These are phyloP conservation scores for Troides helena DNA, from an alignment of 2,888 invertebrate species.

Conservation along the genomic window DNA sequence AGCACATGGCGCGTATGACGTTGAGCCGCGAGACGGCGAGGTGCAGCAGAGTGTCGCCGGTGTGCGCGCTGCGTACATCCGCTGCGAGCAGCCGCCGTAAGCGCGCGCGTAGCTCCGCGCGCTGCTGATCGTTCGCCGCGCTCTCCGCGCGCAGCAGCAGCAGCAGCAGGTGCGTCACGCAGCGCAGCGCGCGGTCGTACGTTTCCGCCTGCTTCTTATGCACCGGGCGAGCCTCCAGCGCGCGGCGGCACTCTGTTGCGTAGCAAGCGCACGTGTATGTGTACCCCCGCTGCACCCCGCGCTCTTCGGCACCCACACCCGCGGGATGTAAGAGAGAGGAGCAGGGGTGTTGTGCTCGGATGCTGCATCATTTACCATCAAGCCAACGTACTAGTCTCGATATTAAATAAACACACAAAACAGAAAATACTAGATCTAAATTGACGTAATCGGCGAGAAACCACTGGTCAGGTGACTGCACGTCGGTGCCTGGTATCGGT, in stretches of 20 bases:
- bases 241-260: constrained; percentile 67
- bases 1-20: constrained; percentile 88
- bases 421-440: no score
- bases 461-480: no score
- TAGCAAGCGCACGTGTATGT: neutral
- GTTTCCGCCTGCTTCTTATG: constrained; percentile 89
- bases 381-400: no score
- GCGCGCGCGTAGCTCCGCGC: constrained; percentile 65
- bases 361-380: no score
- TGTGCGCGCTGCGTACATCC: constrained; percentile 84
- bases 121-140: constrained; percentile 46
- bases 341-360: no score
- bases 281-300: neutral
- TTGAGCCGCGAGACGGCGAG: constrained; percentile 89
- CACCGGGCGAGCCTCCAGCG: constrained; percentile 82
- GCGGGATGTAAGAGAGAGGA: no score
- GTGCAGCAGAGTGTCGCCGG: constrained; percentile 91
- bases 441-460: no score
- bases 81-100: constrained; percentile 80
- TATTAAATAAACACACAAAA: no score
- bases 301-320: no score
- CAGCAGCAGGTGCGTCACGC: constrained; percentile 88
- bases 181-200: constrained; percentile 89
- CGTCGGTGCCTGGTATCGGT: no score
- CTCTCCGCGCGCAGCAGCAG: constrained; percentile 82